Evolutionary conservation across 1,140 invertebrate genomes (phyloP).

Genomic region (Scaptomyza hsui): DNA sequence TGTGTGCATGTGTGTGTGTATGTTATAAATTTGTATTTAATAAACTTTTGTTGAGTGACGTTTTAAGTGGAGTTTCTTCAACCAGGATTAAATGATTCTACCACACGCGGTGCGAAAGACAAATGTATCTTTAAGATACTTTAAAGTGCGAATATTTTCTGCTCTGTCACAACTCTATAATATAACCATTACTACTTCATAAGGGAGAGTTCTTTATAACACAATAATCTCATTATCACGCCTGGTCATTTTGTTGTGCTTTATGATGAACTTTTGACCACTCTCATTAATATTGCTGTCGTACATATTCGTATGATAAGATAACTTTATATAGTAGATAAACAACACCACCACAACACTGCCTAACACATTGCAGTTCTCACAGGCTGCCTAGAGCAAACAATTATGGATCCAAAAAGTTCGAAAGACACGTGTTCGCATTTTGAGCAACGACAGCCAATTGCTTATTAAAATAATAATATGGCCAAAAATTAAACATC

Average conservation of each 20-base stretch:
- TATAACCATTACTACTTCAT: not conserved
- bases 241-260: conserved; percentile 12
- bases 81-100: conserved; percentile 8
- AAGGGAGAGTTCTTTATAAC: not conserved
- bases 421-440: conserved; percentile 59
- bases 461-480: conserved; percentile 77
- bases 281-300: conserved; percentile 19
- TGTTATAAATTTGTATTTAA: conserved; percentile 76
- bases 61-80: conserved; percentile 52
- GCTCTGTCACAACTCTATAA: conserved; percentile 5
- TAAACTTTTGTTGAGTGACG: conserved; percentile 57
- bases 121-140: conserved; percentile 1
- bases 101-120: not conserved
- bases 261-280: conserved; percentile 15
- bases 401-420: conserved; percentile 49
- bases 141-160: not conserved
- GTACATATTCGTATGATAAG: conserved; percentile 8
- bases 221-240: conserved; percentile 30
- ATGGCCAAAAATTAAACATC: conserved; percentile 53
- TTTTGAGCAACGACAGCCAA: conserved; percentile 58
- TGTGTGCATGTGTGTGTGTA: conserved; percentile 47
- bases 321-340: not conserved
- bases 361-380: conserved; percentile 47
- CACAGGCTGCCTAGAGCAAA: conserved; percentile 27
- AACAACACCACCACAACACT: conserved; percentile 1